Percentiles rank a stretch among this genome's conserved stretches.
Conservation (phyloP, 2,888 invertebrate species). For the Steinernema hermaphroditum region DNA sequence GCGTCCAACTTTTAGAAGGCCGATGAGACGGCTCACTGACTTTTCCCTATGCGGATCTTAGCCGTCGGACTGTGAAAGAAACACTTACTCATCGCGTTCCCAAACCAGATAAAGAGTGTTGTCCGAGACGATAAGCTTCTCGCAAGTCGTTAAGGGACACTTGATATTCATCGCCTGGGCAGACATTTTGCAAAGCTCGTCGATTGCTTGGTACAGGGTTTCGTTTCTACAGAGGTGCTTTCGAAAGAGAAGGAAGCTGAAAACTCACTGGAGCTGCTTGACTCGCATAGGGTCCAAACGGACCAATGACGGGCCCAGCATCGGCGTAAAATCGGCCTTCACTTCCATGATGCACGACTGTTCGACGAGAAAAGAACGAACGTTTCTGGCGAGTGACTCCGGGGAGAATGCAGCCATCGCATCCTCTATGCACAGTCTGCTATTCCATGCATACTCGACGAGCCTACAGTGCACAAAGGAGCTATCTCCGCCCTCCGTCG, state of each 20-base stretch:
- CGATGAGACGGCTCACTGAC: constrained; percentile 70
- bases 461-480: constrained; percentile 8
- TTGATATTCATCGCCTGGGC: constrained; percentile 51
- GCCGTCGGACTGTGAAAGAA: not conserved
- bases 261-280: constrained; percentile 53
- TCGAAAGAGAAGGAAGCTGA: not conserved
- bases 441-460: constrained; percentile 15
- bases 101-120: constrained; percentile 57
- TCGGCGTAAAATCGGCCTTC: constrained; percentile 52
- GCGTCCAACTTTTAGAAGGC: constrained; percentile 84
- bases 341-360: constrained; percentile 50
- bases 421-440: constrained; percentile 5
- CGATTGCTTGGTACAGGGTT: constrained; percentile 38
- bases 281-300: constrained; percentile 58
- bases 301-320: constrained; percentile 55
- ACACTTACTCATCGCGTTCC: constrained; percentile 55
- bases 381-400: constrained; percentile 3
- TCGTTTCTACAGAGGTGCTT: constrained; percentile 33
- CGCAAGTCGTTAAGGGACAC: constrained; percentile 47
- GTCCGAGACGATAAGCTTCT: constrained; percentile 41
- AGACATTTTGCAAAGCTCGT: constrained; percentile 39
- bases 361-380: not conserved
- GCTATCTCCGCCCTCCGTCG: not conserved
- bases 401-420: not conserved
- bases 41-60: constrained; percentile 43